Base-by-base conservation (phyloP, 2,888 invertebrate species). In the Drosophila yooni region DNA sequence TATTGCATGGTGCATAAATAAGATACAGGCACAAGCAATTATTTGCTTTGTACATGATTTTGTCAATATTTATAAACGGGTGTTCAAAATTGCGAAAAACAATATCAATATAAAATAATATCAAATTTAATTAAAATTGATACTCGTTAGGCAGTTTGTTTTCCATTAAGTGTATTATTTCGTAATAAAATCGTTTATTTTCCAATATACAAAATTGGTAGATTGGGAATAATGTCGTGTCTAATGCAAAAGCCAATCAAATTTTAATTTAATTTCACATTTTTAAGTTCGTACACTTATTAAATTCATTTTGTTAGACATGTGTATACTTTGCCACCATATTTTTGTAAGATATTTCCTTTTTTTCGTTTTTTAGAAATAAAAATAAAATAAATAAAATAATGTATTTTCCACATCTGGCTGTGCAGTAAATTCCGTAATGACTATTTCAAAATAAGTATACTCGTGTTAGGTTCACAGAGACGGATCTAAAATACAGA, bases 1-100 rank as follows among this genome's bases (percentile, higher is more conserved):
- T 72, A 76, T 76, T 76, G 84, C 68, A 60, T 64, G 58, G 66
- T 66, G 74, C 79, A 88, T 84, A 84, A 84, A 84, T 88, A 81
- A 89, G 88, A 83, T 67, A 76, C 82, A 84, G 88, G 56, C 89
- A 65, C 34, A 58, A 65, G 73, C 84, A 79, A 89, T 89, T 84
- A 89, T 89, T 89, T 89, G 82, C 63, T 63, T 61, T 75, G 61
- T 59, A 38, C 56, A 59, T 60, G 77, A 54, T 70, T 67, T 74
- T 84, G 79, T 89, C 84, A 84, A 84, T 84, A 89, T 83, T 83
- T 79, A 70, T 73, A 43, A 52, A 60, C 34, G 57, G 50, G 48
- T 48, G 48, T 40, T 65, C 58, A 25, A 51, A 57, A 50, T 34
- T 36, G 38, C 57, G 13, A 54, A 33, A 48, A 54, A 15, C 54